Conservation (phyloP, 2,888 invertebrate genomes). For the Ormia ochracea region DNA sequence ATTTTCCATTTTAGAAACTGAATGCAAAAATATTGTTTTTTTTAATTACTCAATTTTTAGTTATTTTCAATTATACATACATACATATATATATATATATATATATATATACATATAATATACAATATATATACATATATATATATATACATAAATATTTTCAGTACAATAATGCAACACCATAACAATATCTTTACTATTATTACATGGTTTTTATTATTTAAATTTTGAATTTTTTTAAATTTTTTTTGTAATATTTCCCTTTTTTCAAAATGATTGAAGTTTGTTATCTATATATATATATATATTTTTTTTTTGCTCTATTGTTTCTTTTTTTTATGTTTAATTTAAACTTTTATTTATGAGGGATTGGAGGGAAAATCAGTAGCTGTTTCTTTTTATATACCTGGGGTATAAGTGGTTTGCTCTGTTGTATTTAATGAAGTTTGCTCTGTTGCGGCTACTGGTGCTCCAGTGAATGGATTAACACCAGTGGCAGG, state of each 20-base stretch:
- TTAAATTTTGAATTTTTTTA: conserved; percentile 7
- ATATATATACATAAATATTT: conserved; percentile 10
- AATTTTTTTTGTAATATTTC: too few species aligned
- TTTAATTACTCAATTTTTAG: background rate
- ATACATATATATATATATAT: conserved; percentile 10
- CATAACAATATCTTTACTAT: conserved; percentile 25
- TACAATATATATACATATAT: conserved; percentile 9
- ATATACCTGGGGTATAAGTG: conserved; percentile 78
- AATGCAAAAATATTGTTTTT: conserved; percentile 55
- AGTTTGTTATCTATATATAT: conserved; percentile 26
- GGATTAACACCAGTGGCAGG: conserved; percentile 76
- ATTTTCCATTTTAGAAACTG: conserved; percentile 31
- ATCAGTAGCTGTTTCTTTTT: conserved; percentile 64
- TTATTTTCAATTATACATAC: conserved; percentile 22
- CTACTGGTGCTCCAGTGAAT: conserved; percentile 74
- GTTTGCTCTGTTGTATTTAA: conserved; percentile 76
- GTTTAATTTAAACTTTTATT: conserved; percentile 21
- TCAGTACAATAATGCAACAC: conserved; percentile 44
- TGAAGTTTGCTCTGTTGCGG: conserved; percentile 76
- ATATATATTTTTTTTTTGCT: conserved; percentile 12
- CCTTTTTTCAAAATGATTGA: conserved; percentile 17
- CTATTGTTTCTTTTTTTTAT: conserved; percentile 37
- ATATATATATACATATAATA: too few species aligned
- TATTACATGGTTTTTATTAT: background rate
- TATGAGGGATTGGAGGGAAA: conserved; percentile 36